Evolutionary conservation across 2,113 vertebrate species (phyloP).

Genomic region (Mustela nigripes): DNA sequence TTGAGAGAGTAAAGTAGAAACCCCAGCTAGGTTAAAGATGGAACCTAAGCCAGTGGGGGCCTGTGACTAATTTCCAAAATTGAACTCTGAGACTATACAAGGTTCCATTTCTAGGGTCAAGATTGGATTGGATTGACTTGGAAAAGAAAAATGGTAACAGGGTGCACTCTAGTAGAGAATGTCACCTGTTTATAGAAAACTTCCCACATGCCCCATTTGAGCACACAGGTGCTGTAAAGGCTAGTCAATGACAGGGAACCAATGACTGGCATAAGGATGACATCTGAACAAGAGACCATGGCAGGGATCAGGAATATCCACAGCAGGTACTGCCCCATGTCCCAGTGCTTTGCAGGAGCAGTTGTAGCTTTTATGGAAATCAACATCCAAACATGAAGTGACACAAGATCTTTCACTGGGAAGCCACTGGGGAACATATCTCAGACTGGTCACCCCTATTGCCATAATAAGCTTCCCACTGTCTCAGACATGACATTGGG

Average conservation of each 20-base stretch:
- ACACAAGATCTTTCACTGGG: neutral
- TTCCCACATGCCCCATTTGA: neutral
- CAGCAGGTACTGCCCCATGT: neutral
- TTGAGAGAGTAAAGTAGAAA: conserved; percentile 1
- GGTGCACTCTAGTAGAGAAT: neutral
- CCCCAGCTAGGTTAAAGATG: neutral
- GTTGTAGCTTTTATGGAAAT: neutral
- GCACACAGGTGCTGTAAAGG: neutral
- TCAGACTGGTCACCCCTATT: neutral
- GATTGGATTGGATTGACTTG: neutral
- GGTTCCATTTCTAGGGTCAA: neutral
- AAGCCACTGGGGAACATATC: neutral
- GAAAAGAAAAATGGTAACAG: neutral
- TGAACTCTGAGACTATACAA: neutral
- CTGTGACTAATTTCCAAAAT: neutral
- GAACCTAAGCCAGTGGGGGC: neutral
- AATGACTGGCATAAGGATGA: neutral
- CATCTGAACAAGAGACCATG: neutral
- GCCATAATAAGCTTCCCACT: neutral
- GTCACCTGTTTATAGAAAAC: neutral
- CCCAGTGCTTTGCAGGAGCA: neutral
- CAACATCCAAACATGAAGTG: neutral
- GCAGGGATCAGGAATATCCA: neutral
- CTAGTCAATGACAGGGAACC: neutral
- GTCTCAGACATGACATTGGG: neutral